Evolutionary conservation across 2,888 invertebrate species (phyloP).

Genomic region (Alviniconcha strummeri): DNA sequence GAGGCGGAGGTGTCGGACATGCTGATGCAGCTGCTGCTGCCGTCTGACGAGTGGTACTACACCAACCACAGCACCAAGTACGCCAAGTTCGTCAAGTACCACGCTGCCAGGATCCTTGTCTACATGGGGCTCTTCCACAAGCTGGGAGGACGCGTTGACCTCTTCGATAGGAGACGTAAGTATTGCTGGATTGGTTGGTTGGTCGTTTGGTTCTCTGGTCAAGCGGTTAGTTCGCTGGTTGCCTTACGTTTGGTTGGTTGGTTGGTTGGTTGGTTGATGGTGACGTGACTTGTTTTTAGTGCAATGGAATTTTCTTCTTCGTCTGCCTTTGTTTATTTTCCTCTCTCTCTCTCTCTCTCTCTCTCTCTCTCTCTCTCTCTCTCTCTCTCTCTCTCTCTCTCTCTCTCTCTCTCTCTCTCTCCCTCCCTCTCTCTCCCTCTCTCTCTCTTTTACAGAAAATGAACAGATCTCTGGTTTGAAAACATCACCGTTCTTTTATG

Average conservation of each 20-base stretch:
- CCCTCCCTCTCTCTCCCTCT: neutral
- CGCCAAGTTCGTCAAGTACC: constrained; percentile 80
- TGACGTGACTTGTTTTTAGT: too few species aligned
- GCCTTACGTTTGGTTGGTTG: neutral
- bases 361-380: neutral
- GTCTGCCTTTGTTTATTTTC: neutral
- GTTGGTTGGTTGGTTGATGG: neutral
- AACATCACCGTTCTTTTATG: too few species aligned
- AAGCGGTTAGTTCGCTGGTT: neutral
- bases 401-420: neutral
- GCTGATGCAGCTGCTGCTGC: constrained; percentile 79
- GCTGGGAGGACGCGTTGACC: constrained; percentile 78
- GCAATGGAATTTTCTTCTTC: neutral
- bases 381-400: neutral
- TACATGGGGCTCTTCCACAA: constrained; percentile 80
- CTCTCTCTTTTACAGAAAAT: too few species aligned
- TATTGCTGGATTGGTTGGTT: constrained; percentile 23
- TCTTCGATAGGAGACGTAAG: constrained; percentile 78
- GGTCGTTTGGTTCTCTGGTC: neutral
- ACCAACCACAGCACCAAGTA: constrained; percentile 81
- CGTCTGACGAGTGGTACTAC: constrained; percentile 82
- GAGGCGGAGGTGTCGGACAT: constrained; percentile 79
- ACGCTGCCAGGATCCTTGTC: constrained; percentile 80
- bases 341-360: constrained; percentile 16
- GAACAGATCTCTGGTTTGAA: too few species aligned